Base-by-base conservation (phyloP, 2,797 vertebrate species). In the Acestrorhynchus altus region DNA sequence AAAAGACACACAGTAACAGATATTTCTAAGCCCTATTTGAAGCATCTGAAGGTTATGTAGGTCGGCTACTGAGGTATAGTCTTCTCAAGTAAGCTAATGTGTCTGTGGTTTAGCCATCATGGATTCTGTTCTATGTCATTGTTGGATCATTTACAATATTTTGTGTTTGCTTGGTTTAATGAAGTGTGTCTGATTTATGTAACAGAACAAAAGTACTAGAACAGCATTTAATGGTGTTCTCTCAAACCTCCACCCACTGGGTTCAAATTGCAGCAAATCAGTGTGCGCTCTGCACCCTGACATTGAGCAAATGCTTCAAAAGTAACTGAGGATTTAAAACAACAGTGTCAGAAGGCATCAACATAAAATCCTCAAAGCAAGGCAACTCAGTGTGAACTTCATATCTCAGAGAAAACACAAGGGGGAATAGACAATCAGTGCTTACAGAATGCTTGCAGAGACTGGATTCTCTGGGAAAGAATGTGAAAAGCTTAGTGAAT, bases 271-370 rank as follows among this genome's bases (percentile, higher is more conserved):
- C 18, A 60, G 54, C 8, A 64, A 67, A 76, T 56, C 11, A 18
- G 15, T 57, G 46, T 15, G 42, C 1, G 13, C 56, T 72, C 60
- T 59, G 39, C 72, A 57, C 57, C 59, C 26, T 40, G 54, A 44
- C 24, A 8, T 72, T 5, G 13, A 26, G 40, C 20, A 1, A 56
- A 72, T 67, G 39, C 64, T 65, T 72, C 39, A 82, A 74, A 74
- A 52, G 51, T 71, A 74, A 71, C 8, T 57, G 74, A 59, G 22
- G 35, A 46, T 56, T 70, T 71, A 56, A 79, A 74, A 73, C 63
- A 56, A 71, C 57, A 76, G 35, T 76, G 67, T 82, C 67, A 68
- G 26, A 49, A 56, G 44, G 26, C 69, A 83, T 73, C 49, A 76
- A 18, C 28, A 46, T 83, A 74, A 79, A 81, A 35, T 26, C 42